Conservation (phyloP, 2,888 invertebrate genomes). For the Diarsia mendica region DNA sequence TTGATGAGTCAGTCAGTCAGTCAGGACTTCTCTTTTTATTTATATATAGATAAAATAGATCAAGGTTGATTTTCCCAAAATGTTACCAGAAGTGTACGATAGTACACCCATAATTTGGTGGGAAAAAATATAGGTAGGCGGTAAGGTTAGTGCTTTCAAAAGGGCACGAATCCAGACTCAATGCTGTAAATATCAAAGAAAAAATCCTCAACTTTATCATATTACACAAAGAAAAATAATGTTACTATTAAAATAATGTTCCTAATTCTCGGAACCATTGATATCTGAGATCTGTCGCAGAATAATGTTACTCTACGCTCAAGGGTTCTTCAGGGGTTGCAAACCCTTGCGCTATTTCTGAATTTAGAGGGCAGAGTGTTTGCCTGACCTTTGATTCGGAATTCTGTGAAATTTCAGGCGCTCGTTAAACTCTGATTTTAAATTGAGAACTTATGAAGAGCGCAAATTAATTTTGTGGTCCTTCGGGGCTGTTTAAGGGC, state of each 20-base stretch:
- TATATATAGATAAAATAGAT: too few species aligned
- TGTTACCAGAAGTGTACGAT: neutral
- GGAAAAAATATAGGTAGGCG: neutral
- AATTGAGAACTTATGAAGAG: slow-evolving; percentile 40
- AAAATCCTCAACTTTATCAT: slow-evolving; percentile 41
- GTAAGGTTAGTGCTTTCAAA: neutral
- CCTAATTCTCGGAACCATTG: slow-evolving; percentile 55
- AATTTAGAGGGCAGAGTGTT: slow-evolving; percentile 51
- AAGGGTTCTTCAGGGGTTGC: slow-evolving; percentile 40
- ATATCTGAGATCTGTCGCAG: slow-evolving; percentile 56
- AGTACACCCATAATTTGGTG: neutral
- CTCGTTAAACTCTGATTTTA: slow-evolving; percentile 59
- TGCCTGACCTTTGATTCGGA: slow-evolving; percentile 56
- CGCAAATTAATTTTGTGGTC: slow-evolving; percentile 50
- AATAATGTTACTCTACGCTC: slow-evolving; percentile 59
- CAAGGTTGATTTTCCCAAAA: neutral
- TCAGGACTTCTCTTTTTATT: too few species aligned
- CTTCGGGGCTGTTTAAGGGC: slow-evolving; percentile 8
- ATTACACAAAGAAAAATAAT: slow-evolving; percentile 59
- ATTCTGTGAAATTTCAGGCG: slow-evolving; percentile 26
- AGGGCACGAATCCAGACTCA: neutral
- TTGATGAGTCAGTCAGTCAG: too few species aligned
- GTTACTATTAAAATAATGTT: slow-evolving; percentile 61
- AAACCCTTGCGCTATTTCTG: slow-evolving; percentile 52
- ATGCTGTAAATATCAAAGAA: neutral